Conservation (phyloP, 2,113 vertebrate species). For the Catharus fuscescens region DNA sequence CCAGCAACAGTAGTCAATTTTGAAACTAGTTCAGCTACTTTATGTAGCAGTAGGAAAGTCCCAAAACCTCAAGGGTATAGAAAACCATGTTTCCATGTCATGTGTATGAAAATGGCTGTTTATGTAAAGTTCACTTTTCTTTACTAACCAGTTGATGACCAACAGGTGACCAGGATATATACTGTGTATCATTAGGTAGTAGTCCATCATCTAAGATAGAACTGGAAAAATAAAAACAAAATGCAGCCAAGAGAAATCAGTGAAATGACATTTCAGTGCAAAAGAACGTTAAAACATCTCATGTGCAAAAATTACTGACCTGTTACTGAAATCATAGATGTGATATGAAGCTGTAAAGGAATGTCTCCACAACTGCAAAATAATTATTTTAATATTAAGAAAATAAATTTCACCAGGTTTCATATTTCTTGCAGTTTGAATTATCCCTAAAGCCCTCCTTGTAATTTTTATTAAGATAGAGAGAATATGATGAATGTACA, state of each 20-base stretch:
- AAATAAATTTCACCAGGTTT: background rate
- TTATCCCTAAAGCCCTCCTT: background rate
- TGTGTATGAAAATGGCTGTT: background rate
- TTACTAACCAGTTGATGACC: conserved; percentile 83
- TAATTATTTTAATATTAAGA: conserved; percentile 20
- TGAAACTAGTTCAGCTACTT: background rate
- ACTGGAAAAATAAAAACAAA: conserved; percentile 54
- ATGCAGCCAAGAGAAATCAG: conserved; percentile 21
- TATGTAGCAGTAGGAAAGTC: background rate
- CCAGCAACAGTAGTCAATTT: background rate
- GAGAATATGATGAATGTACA: background rate
- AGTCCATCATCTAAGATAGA: conserved; percentile 26
- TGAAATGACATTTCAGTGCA: background rate
- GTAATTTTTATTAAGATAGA: background rate
- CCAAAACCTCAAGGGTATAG: background rate
- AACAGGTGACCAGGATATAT: conserved; percentile 78
- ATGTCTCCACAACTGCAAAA: conserved; percentile 80
- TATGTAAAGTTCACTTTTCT: background rate
- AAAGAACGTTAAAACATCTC: background rate
- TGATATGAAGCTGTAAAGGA: conserved; percentile 80
- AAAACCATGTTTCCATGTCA: background rate
- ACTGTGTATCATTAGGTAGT: conserved; percentile 73
- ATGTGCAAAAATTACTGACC: conserved; percentile 66
- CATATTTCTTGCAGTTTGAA: background rate
- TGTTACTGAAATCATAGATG: conserved; percentile 72